Base-by-base conservation (phyloP, 2,888 invertebrate genomes). In the Mythimna pallens region DNA sequence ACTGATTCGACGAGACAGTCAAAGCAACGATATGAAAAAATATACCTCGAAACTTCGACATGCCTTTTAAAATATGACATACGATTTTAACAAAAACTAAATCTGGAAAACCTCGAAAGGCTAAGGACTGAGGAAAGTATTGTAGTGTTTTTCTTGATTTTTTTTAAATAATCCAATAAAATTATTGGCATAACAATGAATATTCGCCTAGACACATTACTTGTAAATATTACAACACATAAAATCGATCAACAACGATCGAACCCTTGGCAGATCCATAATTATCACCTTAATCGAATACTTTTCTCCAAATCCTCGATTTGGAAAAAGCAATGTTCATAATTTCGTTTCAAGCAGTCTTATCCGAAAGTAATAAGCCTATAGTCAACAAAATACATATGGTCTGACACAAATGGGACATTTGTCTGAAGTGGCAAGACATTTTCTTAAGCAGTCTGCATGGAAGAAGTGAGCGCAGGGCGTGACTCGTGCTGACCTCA, bases 391-490 rank as follows among this genome's bases (percentile, higher is more conserved):
- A 86, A 97, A 97, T 68, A 96, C 94, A 79, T 97, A 97, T 75
- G 97, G 97, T 78, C 97, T 96, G 83, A 98, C 98, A 91, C 98
- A 98, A 89, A 98, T 97, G 0, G 98, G 98, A 88, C 98, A 98
- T 80, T 97, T 96, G 81, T 97, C 97, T 7, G 97, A 97, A 20
- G 97, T 95, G 81, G 97, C 97, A n/a, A 98, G 95, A 88, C 98
- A 98, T 82, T 97, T 97, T 76, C 98, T 94, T 34, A 98, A 94
- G 89, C 98, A 98, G 89, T 97, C 97, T 0, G 98, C 98, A 89
- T 98, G 98, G 93, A 98, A 98, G 90, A 98, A 97, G 90, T 98
- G 98, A 65, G 98, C 97, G 89, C 98, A 98, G 0, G 98, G 98
- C 0, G 98, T 98, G 14, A 98, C 97, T 55, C 98, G 96, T 0